Conservation (phyloP, 2,113 vertebrate genomes). For the Odontophorus gujanensis region DNA sequence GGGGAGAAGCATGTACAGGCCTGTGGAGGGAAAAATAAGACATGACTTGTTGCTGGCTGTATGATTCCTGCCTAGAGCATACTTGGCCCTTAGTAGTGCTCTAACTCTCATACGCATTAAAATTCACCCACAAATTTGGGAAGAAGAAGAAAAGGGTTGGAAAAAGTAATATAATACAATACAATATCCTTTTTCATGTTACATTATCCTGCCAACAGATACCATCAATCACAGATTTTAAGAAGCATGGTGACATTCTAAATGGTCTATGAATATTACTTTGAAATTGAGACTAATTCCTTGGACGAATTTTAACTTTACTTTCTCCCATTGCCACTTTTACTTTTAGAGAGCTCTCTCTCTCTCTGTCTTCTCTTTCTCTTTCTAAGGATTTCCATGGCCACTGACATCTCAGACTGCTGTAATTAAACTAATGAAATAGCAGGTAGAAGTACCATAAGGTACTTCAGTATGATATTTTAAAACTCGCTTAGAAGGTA, state of each 20-base stretch:
- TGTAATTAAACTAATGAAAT: slow-evolving; percentile 35
- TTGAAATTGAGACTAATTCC: slow-evolving; percentile 43
- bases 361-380: rapidly evolving
- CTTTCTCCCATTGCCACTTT: background rate
- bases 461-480: background rate
- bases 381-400: slow-evolving; percentile 9
- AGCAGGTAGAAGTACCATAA: background rate
- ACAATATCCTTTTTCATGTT: slow-evolving; percentile 3
- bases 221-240: slow-evolving; percentile 38
- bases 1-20: rapidly evolving
- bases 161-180: slow-evolving; percentile 15
- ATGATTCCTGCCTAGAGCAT: background rate
- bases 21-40: background rate
- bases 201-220: slow-evolving; percentile 30
- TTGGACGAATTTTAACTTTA: slow-evolving; percentile 35
- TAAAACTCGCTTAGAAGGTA: background rate
- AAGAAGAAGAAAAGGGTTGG: background rate
- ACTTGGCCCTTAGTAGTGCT: background rate
- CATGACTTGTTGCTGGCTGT: background rate
- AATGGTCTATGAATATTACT: slow-evolving; percentile 67
- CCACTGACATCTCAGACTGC: background rate
- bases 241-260: slow-evolving; percentile 43
- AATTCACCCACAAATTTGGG: slow-evolving; percentile 6
- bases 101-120: background rate
- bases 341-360: background rate